Conservation (phyloP, 1,140 invertebrate genomes). For the Drosophila pseudoobscura region DNA sequence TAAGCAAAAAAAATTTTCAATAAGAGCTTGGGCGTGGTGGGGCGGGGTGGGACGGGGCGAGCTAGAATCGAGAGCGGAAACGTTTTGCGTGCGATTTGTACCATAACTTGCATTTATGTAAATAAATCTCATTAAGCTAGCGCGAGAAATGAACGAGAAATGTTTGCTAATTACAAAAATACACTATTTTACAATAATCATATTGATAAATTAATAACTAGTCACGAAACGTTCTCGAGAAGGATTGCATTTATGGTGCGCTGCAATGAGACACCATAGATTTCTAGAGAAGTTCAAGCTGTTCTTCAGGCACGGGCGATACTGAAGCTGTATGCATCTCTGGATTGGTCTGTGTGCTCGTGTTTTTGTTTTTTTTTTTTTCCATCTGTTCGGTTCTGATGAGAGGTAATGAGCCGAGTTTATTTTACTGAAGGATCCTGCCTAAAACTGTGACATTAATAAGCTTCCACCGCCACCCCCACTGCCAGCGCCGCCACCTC, state of each 20-base stretch:
- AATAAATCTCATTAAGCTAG: conserved; percentile 76
- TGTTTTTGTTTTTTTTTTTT: conserved; percentile 12
- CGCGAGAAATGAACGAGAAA: conserved; percentile 57
- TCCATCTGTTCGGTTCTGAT: conserved; percentile 32
- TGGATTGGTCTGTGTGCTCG: conserved; percentile 17
- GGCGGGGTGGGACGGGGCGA: not conserved
- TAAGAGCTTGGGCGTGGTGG: conserved; percentile 4
- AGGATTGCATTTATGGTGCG: conserved; percentile 66
- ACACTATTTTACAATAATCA: conserved; percentile 71
- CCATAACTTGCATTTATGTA: conserved; percentile 67
- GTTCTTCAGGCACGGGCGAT: no score
- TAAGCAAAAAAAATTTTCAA: conserved; percentile 8
- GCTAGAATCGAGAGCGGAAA: conserved; percentile 60
- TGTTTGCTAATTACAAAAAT: conserved; percentile 72
- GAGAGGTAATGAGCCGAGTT: conserved; percentile 75
- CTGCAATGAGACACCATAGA: conserved; percentile 14
- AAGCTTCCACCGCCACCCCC: conserved; percentile 63
- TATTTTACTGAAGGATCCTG: conserved; percentile 72
- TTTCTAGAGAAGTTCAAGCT: no score
- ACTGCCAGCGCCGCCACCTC: conserved; percentile 38
- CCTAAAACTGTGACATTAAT: conserved; percentile 74
- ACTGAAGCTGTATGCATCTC: no score
- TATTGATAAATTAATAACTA: conserved; percentile 71
- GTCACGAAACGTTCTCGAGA: conserved; percentile 68
- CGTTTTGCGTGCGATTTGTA: conserved; percentile 61